A percentile compares a stretch with the other conserved stretches of the same genome.
These are phyloP conservation scores for Agelas oroides DNA, from an alignment of 37 sponge, comb jelly and placozoan genomes.

Conservation along the genomic window DNA sequence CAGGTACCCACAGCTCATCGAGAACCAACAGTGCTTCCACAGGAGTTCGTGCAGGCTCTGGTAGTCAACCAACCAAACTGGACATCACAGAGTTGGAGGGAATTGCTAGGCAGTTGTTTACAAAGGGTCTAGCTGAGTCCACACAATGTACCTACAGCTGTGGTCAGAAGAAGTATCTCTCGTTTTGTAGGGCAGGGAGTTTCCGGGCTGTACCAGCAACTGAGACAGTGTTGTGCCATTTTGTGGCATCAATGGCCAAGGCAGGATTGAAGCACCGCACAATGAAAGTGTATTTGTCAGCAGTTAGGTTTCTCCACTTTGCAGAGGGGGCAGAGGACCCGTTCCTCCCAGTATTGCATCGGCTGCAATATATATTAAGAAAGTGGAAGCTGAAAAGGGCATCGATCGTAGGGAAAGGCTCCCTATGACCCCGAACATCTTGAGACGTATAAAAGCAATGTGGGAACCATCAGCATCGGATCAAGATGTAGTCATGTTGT, in stretches of 20 bases:
- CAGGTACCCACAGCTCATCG: not conserved
- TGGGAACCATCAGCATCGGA: not conserved
- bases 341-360: not conserved
- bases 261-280: constrained; percentile 13
- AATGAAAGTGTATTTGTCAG: constrained; percentile 32
- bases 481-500: constrained; percentile 26
- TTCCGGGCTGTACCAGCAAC: not conserved
- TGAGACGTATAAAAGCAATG: constrained; percentile 11
- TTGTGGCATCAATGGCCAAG: constrained; percentile 8
- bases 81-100: constrained; percentile 1
- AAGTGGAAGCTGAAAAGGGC: constrained; percentile 14
- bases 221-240: not conserved
- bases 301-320: constrained; percentile 14
- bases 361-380: constrained; percentile 20
- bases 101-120: not conserved
- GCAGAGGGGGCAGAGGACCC: constrained; percentile 6
- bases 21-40: not conserved
- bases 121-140: constrained; percentile 31
- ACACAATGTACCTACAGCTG: not conserved
- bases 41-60: not conserved
- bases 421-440: not conserved
- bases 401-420: not conserved
- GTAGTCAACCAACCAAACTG: not conserved
- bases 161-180: constrained; percentile 15
- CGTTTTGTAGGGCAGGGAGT: not conserved